Evolutionary conservation across 1,140 invertebrate genomes (phyloP).

Genomic region (Ridgeia piscesae): DNA sequence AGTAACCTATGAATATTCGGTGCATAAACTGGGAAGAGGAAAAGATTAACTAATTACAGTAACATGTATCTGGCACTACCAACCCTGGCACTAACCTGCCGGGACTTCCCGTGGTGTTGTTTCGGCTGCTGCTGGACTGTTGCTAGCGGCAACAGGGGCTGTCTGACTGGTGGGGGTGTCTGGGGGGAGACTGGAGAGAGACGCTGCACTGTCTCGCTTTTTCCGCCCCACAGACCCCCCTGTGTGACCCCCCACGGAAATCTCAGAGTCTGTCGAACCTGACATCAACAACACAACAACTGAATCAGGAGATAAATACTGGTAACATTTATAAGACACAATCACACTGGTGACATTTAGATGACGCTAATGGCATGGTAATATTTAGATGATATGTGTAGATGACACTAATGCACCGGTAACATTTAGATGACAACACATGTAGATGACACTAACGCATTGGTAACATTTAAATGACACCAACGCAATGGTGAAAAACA

Average conservation of each 20-base stretch:
- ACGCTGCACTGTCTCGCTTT: not conserved
- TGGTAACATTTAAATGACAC: constrained; percentile 23
- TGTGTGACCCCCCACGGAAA: constrained; percentile 16
- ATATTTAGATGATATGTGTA: too few relatives aligned
- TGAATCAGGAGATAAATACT: too few relatives aligned
- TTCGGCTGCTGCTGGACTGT: not conserved
- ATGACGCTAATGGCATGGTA: too few relatives aligned
- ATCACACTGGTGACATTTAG: too few relatives aligned
- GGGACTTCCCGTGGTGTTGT: not conserved
- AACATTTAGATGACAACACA: too few relatives aligned
- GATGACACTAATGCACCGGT: too few relatives aligned
- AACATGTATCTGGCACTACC: too few relatives aligned
- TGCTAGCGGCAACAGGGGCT: not conserved
- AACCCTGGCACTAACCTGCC: too few relatives aligned
- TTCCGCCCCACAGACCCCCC: not conserved
- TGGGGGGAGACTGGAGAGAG: constrained; percentile 8
- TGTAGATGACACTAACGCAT: not conserved
- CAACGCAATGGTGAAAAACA: constrained; percentile 37
- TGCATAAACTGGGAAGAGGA: too few relatives aligned
- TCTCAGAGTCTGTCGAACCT: constrained; percentile 49
- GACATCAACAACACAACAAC: not conserved
- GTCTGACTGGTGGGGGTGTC: not conserved
- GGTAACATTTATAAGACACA: too few relatives aligned
- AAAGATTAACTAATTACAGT: too few relatives aligned
- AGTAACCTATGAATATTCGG: too few relatives aligned